phyloP scores from a whole-genome alignment of 1,140 invertebrate species.

The Rhizoglyphus robini region DNA sequence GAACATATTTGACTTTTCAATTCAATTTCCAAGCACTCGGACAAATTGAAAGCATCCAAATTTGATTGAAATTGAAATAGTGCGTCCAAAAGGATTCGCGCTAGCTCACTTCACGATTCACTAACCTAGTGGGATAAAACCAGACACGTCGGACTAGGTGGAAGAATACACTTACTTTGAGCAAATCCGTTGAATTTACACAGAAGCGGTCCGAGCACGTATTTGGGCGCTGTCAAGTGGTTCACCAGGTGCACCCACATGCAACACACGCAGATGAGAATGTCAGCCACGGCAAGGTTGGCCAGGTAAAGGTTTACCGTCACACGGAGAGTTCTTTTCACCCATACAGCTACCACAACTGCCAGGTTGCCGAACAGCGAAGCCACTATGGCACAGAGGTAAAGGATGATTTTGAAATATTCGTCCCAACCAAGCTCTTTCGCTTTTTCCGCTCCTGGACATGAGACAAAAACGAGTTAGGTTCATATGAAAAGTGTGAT shows the following conservation, averaged over 20 bases:
- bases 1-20: too few relatives aligned
- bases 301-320: conserved; percentile 37
- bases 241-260: conserved; percentile 40
- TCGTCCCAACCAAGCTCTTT: conserved; percentile 27
- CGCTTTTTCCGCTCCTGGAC: background rate
- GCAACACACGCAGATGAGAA: conserved; percentile 35
- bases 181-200: conserved; percentile 40
- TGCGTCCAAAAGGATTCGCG: too few relatives aligned
- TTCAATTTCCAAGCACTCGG: too few relatives aligned
- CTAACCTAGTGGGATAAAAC: too few relatives aligned
- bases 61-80: too few relatives aligned
- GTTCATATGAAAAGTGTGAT: too few relatives aligned
- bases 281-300: conserved; percentile 35
- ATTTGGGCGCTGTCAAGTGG: conserved; percentile 30
- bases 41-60: too few relatives aligned
- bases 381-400: conserved; percentile 28
- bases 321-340: conserved; percentile 34
- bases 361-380: conserved; percentile 38
- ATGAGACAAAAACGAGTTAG: background rate
- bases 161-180: conserved; percentile 41
- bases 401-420: conserved; percentile 31
- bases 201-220: conserved; percentile 35
- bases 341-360: conserved; percentile 40
- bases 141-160: too few relatives aligned
- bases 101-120: too few relatives aligned